Evolutionary conservation across 1,140 invertebrate species (phyloP), one percentile per base, ranked within the genome.

Genomic region (Lasioglossum albipes): DNA sequence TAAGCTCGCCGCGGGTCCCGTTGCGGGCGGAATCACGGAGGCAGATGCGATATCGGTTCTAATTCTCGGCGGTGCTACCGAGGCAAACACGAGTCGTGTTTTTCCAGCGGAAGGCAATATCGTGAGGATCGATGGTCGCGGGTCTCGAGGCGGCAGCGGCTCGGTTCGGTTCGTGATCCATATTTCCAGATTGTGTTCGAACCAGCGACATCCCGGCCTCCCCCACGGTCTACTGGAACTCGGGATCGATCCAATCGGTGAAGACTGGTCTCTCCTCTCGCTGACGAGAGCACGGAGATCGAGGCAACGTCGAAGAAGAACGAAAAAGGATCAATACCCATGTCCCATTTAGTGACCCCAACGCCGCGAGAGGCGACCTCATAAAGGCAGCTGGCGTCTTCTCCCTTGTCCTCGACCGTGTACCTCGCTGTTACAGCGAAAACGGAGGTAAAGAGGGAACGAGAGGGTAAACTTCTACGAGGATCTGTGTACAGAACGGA

Each of bases 171-270:
- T 13, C 20, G n/a, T 61, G 77, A 80, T 85, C 84, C 65, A 85
- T 86, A 86, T 86, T 80, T 83, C 69, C 57, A 76, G 61, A 70
- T 86, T 77, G 68, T 81, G 69, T 83, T 76, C 66, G 65, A 13
- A 7, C 52, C 64, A 41, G 64, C 36, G 69, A 66, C 64, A 27
- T 42, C 79, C 57, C 31, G 12, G 12, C 36, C 62, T 31, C 45
- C 42, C 18, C 64, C n/a, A 31, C 49, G n/a, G 49, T 62, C 31
- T 61, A 65, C 72, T 62, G 75, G 27, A 36, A 72, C 22, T 42
- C 13, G 61, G 36, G 81, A 86, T 83, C 84, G 83, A 84, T 84
- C 27, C 66, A 67, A 61, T 52, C 67, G 79, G 78, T 66, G 73
- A 82, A 57, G 65, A 31, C 13, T 2, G 64, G 49, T 27, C 9